phyloP scores from a whole-genome alignment of 2,797 vertebrate genomes.

The Pristis pectinata region DNA sequence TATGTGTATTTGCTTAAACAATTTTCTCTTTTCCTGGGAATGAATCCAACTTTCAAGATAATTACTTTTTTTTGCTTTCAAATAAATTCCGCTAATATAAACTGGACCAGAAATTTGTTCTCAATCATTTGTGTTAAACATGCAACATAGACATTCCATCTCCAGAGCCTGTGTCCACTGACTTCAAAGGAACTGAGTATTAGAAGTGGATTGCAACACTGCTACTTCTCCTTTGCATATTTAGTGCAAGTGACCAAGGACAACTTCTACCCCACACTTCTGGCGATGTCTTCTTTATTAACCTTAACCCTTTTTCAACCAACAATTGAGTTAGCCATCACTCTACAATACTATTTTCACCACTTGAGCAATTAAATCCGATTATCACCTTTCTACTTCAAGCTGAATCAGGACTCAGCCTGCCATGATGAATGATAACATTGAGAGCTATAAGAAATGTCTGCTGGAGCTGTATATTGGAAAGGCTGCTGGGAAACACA shows the following conservation, averaged over 20 bases:
- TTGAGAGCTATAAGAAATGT: conserved; percentile 31
- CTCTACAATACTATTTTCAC: neutral
- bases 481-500: neutral
- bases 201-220: no score
- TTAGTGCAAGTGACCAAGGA: no score
- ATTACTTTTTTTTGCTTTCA: neutral
- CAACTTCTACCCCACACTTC: neutral
- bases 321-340: neutral
- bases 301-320: neutral
- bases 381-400: conserved; percentile 26
- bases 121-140: no score
- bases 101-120: neutral
- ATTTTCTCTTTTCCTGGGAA: neutral
- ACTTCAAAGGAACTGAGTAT: no score
- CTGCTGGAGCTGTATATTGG: conserved; percentile 12
- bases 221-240: no score
- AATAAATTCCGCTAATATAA: neutral
- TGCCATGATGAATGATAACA: conserved; percentile 33
- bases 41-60: neutral
- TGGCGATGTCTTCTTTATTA: neutral
- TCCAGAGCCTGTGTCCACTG: no score
- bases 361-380: neutral
- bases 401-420: conserved; percentile 1
- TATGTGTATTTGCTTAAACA: neutral
- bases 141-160: no score